phyloP scores from a whole-genome alignment of 2,888 invertebrate species.

The Calameuta filiformis region DNA sequence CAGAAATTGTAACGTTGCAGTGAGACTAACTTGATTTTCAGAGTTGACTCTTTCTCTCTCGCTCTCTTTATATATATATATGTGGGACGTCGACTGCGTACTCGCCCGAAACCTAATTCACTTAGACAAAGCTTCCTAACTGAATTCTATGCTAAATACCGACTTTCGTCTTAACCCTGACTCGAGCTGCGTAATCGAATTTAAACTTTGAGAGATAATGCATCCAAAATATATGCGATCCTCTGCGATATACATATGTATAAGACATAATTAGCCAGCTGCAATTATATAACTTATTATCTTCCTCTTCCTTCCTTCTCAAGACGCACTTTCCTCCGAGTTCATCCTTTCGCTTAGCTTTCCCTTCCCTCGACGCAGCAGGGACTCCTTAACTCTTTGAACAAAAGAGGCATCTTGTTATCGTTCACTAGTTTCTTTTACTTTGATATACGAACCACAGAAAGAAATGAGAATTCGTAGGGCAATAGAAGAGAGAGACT shows the following conservation, averaged over 20 bases:
- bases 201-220: conserved; percentile 32
- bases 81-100: conserved; percentile 2
- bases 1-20: conserved; percentile 1
- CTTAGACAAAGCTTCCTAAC: conserved; percentile 53
- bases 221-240: conserved; percentile 3
- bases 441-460: no score
- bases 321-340: no score
- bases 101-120: conserved; percentile 47
- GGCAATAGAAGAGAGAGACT: no score
- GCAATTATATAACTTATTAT: no score
- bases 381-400: no score
- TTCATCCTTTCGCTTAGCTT: no score
- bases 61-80: neutral
- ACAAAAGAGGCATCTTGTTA: no score
- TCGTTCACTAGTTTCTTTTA: no score
- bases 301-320: no score
- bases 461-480: no score
- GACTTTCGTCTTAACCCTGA: conserved; percentile 48
- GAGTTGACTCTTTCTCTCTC: neutral
- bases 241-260: neutral
- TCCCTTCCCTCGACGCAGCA: no score
- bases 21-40: neutral
- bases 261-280: no score
- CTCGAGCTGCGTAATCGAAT: conserved; percentile 34
- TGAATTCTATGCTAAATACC: conserved; percentile 54